phyloP scores from a whole-genome alignment of 2,113 vertebrate genomes.

The Oncorhynchus mykiss region DNA sequence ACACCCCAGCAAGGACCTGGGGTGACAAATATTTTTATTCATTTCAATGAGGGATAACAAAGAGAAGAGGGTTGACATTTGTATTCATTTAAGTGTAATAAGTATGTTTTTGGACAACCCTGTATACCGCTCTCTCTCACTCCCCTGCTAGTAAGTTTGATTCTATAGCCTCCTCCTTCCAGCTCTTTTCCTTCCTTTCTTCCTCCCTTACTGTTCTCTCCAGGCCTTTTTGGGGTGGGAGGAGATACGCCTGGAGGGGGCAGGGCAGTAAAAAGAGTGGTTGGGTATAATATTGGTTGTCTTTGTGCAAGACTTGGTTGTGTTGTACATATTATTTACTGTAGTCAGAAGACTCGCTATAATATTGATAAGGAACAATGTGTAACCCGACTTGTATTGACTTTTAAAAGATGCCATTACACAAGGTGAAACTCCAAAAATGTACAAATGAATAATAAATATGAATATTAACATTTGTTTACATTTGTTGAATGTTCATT shows the following conservation, averaged over 20 bases:
- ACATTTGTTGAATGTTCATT: slow-evolving; percentile 2
- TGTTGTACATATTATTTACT: slow-evolving; percentile 75
- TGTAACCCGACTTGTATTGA: slow-evolving; percentile 68
- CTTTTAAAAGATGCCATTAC: slow-evolving; percentile 64
- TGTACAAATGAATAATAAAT: slow-evolving; percentile 57
- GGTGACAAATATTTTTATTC: slow-evolving; percentile 30
- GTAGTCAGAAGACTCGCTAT: slow-evolving; percentile 66
- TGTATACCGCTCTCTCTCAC: slow-evolving; percentile 38
- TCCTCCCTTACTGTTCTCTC: slow-evolving; percentile 67
- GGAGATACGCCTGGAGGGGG: slow-evolving; percentile 54
- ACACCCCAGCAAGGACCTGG: slow-evolving; percentile 57
- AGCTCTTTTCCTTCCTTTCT: slow-evolving; percentile 53
- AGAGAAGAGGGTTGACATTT: slow-evolving; percentile 46
- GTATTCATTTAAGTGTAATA: slow-evolving; percentile 54
- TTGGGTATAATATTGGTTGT: slow-evolving; percentile 63
- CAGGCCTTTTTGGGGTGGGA: slow-evolving; percentile 22
- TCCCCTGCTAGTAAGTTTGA: slow-evolving; percentile 50
- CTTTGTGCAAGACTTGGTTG: slow-evolving; percentile 19
- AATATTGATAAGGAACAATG: slow-evolving; percentile 64
- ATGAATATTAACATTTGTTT: slow-evolving; percentile 74
- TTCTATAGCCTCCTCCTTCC: slow-evolving; percentile 41
- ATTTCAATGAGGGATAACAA: slow-evolving; percentile 44
- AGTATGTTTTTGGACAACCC: slow-evolving; percentile 53
- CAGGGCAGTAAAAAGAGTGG: slow-evolving; percentile 45
- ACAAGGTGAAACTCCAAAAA: slow-evolving; percentile 55